Percentiles rank a stretch among this genome's conserved stretches.
These are phyloP conservation scores for Fragum fragum DNA, from an alignment of 2,888 invertebrate genomes.

Conservation along the genomic window DNA sequence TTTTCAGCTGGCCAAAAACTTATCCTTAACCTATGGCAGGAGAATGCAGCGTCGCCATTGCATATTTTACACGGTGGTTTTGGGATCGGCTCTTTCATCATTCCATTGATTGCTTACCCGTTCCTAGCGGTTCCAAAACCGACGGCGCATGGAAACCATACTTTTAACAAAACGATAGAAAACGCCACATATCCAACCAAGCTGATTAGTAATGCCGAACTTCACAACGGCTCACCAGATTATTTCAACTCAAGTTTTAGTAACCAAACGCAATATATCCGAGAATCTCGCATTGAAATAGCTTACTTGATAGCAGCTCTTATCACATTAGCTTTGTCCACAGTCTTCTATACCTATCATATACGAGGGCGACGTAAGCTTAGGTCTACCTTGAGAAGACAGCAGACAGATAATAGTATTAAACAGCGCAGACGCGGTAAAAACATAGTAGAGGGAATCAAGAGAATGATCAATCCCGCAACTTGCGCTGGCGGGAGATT, in stretches of 20 bases:
- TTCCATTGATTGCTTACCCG: conserved; percentile 74
- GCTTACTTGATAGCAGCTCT: conserved; percentile 69
- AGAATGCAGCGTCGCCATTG: conserved; percentile 75
- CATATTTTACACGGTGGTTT: conserved; percentile 78
- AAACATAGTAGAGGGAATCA: conserved; percentile 21
- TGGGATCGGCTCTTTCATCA: conserved; percentile 78
- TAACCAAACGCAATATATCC: conserved; percentile 10
- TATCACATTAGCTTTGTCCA: conserved; percentile 52
- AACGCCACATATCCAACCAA: not conserved
- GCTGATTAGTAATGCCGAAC: not conserved
- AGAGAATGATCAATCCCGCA: conserved; percentile 67
- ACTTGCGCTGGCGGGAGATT: conserved; percentile 71
- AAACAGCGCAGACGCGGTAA: conserved; percentile 17
- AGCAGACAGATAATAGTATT: not conserved
- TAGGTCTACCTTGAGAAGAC: not conserved
- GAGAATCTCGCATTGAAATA: conserved; percentile 71
- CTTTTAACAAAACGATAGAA: not conserved
- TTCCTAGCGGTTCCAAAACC: conserved; percentile 69
- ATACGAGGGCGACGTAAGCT: conserved; percentile 17
- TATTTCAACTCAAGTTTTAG: not conserved
- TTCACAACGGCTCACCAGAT: not conserved
- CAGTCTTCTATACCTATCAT: conserved; percentile 68
- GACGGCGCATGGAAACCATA: not conserved
- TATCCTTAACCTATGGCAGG: conserved; percentile 74
- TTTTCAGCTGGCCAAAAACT: conserved; percentile 76